Conservation (phyloP, 2,113 vertebrate species). For the Rousettus leschenaultii region DNA sequence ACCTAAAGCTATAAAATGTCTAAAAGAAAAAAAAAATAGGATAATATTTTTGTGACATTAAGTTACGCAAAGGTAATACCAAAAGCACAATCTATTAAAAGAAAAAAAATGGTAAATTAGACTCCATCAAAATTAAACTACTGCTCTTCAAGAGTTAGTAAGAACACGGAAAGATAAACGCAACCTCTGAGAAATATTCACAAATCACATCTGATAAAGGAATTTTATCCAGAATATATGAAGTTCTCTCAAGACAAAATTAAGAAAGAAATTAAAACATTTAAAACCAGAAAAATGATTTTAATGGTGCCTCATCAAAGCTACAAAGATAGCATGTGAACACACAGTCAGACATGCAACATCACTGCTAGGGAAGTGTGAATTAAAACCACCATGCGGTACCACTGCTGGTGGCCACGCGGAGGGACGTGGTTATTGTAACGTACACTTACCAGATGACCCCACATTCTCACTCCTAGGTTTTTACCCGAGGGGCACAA, state of each 20-base stretch:
- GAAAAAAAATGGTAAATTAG: not conserved
- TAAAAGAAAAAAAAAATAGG: not conserved
- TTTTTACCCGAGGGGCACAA: not conserved
- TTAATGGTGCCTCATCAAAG: fast-evolving
- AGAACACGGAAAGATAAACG: not conserved
- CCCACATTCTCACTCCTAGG: not conserved
- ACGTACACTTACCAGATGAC: fast-evolving
- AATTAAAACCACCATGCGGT: fast-evolving
- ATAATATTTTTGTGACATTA: not conserved
- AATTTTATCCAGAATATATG: not conserved
- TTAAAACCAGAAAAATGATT: not conserved
- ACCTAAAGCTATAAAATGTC: not conserved
- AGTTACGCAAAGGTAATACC: not conserved
- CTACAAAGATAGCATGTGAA: not conserved
- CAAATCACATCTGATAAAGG: not conserved
- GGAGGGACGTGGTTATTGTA: fast-evolving
- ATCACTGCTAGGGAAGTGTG: not conserved
- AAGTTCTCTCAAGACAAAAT: not conserved
- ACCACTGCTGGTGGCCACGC: fast-evolving
- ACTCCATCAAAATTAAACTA: not conserved
- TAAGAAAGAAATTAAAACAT: not conserved
- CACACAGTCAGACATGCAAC: not conserved
- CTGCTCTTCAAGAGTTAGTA: not conserved
- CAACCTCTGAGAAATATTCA: not conserved
- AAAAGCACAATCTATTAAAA: not conserved